phyloP scores from a whole-genome alignment of 2,888 invertebrate species.

The Agriotes lineatus region DNA sequence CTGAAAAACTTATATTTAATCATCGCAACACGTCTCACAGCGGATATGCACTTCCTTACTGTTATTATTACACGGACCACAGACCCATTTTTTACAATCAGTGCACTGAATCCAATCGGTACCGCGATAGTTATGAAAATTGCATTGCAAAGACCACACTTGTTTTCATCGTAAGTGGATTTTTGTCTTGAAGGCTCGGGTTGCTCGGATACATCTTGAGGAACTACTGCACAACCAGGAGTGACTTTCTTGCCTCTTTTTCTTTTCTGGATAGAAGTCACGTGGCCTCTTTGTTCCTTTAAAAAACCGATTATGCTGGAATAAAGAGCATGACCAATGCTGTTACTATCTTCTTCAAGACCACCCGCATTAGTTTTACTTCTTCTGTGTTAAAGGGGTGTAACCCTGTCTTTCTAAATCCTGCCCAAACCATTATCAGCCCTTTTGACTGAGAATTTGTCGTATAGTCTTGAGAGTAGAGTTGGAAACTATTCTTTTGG shows the following conservation, averaged over 20 bases:
- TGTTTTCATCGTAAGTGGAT: no score
- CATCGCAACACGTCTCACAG: neutral
- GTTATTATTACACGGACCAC: neutral
- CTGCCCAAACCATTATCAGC: neutral
- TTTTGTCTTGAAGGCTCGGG: neutral
- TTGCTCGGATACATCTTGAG: neutral
- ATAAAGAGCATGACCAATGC: neutral
- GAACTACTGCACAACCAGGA: neutral
- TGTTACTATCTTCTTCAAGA: neutral
- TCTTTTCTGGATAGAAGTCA: neutral
- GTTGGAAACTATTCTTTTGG: neutral
- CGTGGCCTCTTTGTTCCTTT: neutral
- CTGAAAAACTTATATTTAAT: no score
- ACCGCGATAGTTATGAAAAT: neutral
- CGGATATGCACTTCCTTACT: neutral
- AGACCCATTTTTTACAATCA: neutral
- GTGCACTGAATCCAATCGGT: neutral
- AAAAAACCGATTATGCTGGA: neutral
- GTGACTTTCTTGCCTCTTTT: neutral
- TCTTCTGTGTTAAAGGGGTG: neutral
- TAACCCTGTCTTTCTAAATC: neutral
- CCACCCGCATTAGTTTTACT: neutral
- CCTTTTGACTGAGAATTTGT: neutral
- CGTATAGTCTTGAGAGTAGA: neutral
- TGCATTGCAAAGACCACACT: neutral